A percentile compares a stretch with the other conserved stretches of the same genome.
phyloP scores from a whole-genome alignment of 2,888 invertebrate species.

The Autographa pulchrina region DNA sequence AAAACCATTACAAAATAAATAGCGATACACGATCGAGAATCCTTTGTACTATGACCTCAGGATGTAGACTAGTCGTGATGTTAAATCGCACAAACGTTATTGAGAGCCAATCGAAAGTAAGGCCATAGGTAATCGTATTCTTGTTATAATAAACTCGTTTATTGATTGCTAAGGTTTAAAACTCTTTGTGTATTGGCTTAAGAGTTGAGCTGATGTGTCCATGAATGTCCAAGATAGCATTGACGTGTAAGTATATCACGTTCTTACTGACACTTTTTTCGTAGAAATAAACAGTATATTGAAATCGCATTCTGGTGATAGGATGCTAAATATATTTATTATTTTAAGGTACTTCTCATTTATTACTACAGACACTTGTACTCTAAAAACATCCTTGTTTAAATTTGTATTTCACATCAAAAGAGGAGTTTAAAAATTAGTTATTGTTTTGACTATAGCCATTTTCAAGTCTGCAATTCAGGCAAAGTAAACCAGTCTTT shows the following conservation, averaged over 20 bases:
- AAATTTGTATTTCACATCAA: too few species aligned
- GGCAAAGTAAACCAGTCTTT: background rate
- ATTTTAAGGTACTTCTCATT: too few species aligned
- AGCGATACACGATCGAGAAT: conserved; percentile 51
- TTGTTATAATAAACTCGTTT: conserved; percentile 35
- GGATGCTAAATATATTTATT: too few species aligned
- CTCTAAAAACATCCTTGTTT: too few species aligned
- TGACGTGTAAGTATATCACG: too few species aligned
- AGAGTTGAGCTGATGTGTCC: too few species aligned
- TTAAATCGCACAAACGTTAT: conserved; percentile 69
- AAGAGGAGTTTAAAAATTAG: too few species aligned
- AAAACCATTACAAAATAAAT: conserved; percentile 23
- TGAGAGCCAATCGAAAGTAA: conserved; percentile 68
- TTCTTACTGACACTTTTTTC: too few species aligned
- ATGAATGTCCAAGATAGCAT: background rate
- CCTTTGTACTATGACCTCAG: conserved; percentile 70
- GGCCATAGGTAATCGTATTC: conserved; percentile 60
- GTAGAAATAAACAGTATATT: too few species aligned
- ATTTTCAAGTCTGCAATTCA: background rate
- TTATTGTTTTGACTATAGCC: too few species aligned
- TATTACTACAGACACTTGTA: too few species aligned
- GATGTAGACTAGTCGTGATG: conserved; percentile 73
- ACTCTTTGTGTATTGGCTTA: background rate
- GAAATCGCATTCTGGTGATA: too few species aligned
- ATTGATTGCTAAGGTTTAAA: conserved; percentile 18